Evolutionary conservation across 1,140 invertebrate species (phyloP), one percentile per base, ranked within the genome.

Genomic region (Whitmania pigra): DNA sequence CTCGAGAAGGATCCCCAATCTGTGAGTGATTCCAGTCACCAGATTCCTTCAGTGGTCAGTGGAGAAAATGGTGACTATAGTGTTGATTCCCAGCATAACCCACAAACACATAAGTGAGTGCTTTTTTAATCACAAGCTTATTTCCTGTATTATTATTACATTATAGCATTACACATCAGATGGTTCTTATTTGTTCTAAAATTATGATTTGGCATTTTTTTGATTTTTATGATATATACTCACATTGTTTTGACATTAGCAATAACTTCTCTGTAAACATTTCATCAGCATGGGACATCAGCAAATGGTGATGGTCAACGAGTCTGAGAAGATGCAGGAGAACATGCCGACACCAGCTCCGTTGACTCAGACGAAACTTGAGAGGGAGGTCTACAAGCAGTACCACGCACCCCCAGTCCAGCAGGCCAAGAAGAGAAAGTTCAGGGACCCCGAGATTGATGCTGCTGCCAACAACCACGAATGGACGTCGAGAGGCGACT

Each of bases 391-490:
- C 57, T 63, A 25, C 57, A 63, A 63, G 29, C 57, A 63, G 57
- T 31, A 63, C 22, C 29, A 22, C 11, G 22, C 57, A 63, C 57
- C 22, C 11, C 57, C 22, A 15, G 29, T n/a, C 18, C 57, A 63
- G 29, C 57, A 63, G 57, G 9, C 57, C 18, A 63, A 63, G 29
- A 63, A 63, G 57, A 63, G 57, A 63, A 63, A 63, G 29, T 63
- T 63, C 57, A 63, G 22, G 22, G 57, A 63, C 6, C 57, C 57
- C 9, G 40, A 70, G 27, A 17, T 49, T 7, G 43, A 49, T 49
- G 27, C 22, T n/a, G 36, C 22, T 7, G 29, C 67, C 15, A 27
- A 25, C 9, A 49, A 69, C 36, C 29, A 69, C 36, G 29, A 49
- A 22, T 69, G 29, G 29, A 36, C 11, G 0, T 69, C 43, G 11